phyloP scores from a whole-genome alignment of 2,888 invertebrate genomes.

The Hoplodrina ambigua region DNA sequence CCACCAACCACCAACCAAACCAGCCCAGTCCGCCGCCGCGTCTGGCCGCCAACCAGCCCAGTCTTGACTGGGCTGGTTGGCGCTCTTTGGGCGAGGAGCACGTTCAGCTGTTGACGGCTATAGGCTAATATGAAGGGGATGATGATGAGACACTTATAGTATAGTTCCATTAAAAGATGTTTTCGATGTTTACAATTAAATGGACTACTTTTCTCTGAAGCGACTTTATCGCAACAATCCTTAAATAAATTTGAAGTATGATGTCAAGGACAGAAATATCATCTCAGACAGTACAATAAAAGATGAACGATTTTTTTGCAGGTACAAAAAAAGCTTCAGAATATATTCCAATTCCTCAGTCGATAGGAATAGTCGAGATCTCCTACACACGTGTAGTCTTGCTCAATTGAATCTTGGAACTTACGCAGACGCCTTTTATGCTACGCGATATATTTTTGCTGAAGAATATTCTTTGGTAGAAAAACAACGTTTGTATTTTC shows the following conservation, averaged over 20 bases:
- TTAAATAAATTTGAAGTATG: background rate
- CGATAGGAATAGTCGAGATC: slow-evolving; percentile 6
- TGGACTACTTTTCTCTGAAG: too few relatives aligned
- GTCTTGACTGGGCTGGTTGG: too few relatives aligned
- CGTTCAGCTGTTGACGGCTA: too few relatives aligned
- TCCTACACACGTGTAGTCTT: slow-evolving; percentile 12
- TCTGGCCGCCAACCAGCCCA: too few relatives aligned
- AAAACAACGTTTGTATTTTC: slow-evolving; percentile 10
- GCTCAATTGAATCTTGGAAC: slow-evolving; percentile 32
- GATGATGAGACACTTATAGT: too few relatives aligned
- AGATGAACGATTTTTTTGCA: background rate
- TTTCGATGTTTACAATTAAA: too few relatives aligned
- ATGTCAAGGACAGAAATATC: background rate
- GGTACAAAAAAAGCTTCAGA: slow-evolving; percentile 1
- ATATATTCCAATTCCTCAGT: slow-evolving; percentile 23
- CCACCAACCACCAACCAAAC: too few relatives aligned
- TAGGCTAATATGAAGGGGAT: too few relatives aligned
- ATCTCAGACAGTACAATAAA: slow-evolving; percentile 5
- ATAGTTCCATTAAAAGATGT: too few relatives aligned
- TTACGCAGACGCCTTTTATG: background rate
- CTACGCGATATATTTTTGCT: slow-evolving; percentile 12
- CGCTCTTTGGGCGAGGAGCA: too few relatives aligned
- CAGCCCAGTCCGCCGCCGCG: too few relatives aligned
- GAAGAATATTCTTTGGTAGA: background rate
- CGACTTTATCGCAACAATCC: too few relatives aligned